These are phyloP conservation scores for Tanypteryx hageni DNA, from an alignment of 2,888 invertebrate genomes.

Conservation along the genomic window DNA sequence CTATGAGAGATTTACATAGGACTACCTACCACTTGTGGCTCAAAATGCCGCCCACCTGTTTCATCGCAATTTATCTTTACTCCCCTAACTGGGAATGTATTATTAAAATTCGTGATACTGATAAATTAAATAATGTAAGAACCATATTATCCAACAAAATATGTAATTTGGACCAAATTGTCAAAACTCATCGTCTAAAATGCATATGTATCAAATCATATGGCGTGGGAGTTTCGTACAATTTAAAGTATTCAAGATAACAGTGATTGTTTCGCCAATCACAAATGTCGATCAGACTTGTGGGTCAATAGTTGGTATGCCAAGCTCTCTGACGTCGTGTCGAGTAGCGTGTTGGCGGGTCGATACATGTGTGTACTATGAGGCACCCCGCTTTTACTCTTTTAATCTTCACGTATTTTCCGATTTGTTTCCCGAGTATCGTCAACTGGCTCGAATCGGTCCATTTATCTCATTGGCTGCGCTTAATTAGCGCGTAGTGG, in stretches of 20 bases:
- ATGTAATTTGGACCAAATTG: no score
- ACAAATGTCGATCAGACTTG: slow-evolving; percentile 45
- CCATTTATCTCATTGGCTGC: neutral
- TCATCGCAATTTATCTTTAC: neutral
- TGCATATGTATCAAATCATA: no score
- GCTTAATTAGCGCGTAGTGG: neutral
- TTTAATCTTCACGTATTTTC: slow-evolving; percentile 1
- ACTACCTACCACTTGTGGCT: slow-evolving; percentile 50
- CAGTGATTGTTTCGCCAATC: neutral
- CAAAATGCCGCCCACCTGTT: slow-evolving; percentile 57
- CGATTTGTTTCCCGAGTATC: neutral
- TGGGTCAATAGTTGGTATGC: slow-evolving; percentile 59
- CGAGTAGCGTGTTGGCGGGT: slow-evolving; percentile 41
- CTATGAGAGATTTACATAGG: slow-evolving; percentile 30
- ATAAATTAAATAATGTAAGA: no score
- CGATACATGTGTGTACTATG: slow-evolving; percentile 49
- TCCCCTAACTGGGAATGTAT: no score
- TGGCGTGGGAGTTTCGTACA: neutral
- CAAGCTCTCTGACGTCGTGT: slow-evolving; percentile 36
- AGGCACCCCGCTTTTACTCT: slow-evolving; percentile 21
- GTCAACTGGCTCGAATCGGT: neutral
- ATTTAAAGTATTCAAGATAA: neutral
- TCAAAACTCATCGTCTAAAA: no score
- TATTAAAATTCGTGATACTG: no score
- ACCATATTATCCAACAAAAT: no score